Base-by-base conservation (phyloP, 2,113 vertebrate genomes). In the Micromys minutus region DNA sequence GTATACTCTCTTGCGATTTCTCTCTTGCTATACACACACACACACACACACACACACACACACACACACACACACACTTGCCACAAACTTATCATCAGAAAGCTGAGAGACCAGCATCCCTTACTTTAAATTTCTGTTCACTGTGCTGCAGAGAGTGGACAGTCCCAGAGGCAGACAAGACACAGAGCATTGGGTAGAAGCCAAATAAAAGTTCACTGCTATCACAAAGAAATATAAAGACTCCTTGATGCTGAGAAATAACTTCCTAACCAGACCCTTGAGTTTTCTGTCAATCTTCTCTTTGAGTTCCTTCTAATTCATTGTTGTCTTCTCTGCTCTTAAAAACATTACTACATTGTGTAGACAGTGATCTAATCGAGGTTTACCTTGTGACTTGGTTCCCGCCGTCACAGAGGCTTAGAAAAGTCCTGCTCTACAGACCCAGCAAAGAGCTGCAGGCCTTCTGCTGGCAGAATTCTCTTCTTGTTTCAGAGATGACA, bases 161-260 rank as follows among this genome's bases (percentile, higher is more conserved):
- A 69, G n/a, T n/a, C 63, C 36, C 45, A 69, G 12, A 79, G 52
- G 74, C 16, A 65, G 63, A 92, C 5, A 5, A 2, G 7, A 59
- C 79, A 3, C 26, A 19, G 57, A 55, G 39, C 72, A 79, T 0
- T 34, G 69, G 52, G n/a, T 13, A 88, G 13, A 21, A 57, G 63
- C 47, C 76, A 91, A 83, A 84, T 57, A 71, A 2, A 75, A 36
- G 39, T 90, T 55, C 57, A n/a, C 80, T 84, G 45, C 77, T 97
- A 93, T 63, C 61, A 83, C 89, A 89, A 96, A 31, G 3, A 74
- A 92, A 31, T 22, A 24, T 42, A 42, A 76, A 47, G 36, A 88
- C 29, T 57, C 9, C 45, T 65, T 34, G 31, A 85, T 69, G 47
- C 5, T 36, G 9, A 92, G 2, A 87, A 74, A 92, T 52, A 15